Evolutionary conservation across 1,140 invertebrate genomes (phyloP), one percentile per base, ranked within the genome.

Genomic region (Eueides isabella): DNA sequence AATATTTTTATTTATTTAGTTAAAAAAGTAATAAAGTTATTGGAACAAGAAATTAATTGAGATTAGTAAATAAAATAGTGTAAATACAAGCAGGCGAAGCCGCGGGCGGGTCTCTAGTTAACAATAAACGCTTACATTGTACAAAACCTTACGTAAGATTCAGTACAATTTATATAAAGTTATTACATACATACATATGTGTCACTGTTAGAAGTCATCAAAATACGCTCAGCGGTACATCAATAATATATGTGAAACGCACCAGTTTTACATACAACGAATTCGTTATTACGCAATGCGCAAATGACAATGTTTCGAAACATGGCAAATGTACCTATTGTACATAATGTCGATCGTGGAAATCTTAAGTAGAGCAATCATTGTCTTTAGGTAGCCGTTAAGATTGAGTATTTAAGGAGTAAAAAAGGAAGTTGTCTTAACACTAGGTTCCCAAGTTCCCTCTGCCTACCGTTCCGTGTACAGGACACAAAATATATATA

Each of bases 221-320:
- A 74, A 71, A 26, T 41, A 64, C 30, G 23, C 61, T 72, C 67
- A 74, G 35, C 68, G 61, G 30, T 28, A 41, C 68, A 70, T 70
- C 61, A 70, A 61, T 31, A 23, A 28, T 28, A 9, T 48, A 48
- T 31, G 19, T 61, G 31, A 33, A 74, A 68, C 61, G 67, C 23
- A 70, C 38, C 30, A 63, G 28, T 69, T 75, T 75, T 71, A 38
- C 64, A 44, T 71, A 64, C 44, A 48, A 75, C 74, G 44, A 71
- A 71, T 71, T 67, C 35, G 23, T 35, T 31, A 63, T 75, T 66
- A 28, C 63, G 69, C 69, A 71, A 71, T 31, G 26, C 41, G 48
- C 55, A 48, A 75, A 75, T 66, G 63, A 65, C 64, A 67, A 75
- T 71, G 67, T 75, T 71, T 67, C 48, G 61, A 71, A 75, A 75